Evolutionary conservation across 2,797 vertebrate genomes (phyloP).

Genomic region (Anguilla anguilla): DNA sequence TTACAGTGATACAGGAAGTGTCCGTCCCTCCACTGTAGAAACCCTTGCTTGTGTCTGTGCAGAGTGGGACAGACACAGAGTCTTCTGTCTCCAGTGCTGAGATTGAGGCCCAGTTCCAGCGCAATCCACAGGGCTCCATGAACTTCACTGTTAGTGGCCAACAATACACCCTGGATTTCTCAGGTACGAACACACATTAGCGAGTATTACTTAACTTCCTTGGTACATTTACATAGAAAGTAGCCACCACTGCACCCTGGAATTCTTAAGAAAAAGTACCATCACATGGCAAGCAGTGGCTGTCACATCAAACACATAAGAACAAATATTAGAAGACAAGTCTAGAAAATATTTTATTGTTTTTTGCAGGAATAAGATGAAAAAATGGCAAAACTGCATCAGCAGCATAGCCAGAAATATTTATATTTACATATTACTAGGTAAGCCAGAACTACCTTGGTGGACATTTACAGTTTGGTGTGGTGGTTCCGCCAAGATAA

Average conservation of each 20-base stretch:
- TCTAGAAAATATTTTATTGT: neutral
- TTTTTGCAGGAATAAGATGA: neutral
- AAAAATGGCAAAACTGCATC: neutral
- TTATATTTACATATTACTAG: neutral
- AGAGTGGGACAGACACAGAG: constrained; percentile 44
- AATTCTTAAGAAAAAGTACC: neutral
- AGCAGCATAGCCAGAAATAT: neutral
- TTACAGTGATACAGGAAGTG: neutral
- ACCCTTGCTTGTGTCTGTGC: constrained; percentile 6
- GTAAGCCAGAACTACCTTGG: neutral
- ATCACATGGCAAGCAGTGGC: neutral
- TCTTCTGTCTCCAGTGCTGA: constrained; percentile 53
- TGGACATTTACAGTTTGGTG: neutral
- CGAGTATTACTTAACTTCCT: neutral
- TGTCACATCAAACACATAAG: neutral
- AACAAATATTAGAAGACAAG: neutral
- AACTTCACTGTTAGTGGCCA: constrained; percentile 43
- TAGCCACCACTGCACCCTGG: neutral
- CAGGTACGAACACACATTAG: neutral
- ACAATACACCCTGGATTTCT: constrained; percentile 50
- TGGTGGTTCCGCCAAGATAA: neutral
- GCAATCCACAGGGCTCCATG: constrained; percentile 36
- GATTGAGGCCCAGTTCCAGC: constrained; percentile 61
- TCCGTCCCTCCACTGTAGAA: neutral
- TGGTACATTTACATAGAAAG: neutral